Evolutionary conservation across 2,113 vertebrate genomes (phyloP), one percentile per base, ranked within the genome.

Genomic region (Scatophagus argus): DNA sequence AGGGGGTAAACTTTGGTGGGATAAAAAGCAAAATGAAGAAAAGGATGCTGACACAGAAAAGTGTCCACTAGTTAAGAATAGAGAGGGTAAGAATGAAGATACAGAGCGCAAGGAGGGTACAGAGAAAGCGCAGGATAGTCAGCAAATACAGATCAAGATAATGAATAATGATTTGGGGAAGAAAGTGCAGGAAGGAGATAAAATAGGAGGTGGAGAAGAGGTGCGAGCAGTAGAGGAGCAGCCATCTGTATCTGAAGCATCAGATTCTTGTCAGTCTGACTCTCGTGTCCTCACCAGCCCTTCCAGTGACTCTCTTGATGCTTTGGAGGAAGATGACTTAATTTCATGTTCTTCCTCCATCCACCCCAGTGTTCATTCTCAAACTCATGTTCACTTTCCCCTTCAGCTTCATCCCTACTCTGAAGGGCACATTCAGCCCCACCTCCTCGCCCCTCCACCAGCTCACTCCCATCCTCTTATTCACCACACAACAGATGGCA

Each of bases 301-400:
- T 49, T 99, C 97, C 4, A 97, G 96, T 0, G 97, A 99, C 88
- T 99, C 98, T 11, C 75, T 98, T 46, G 97, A 97, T 0, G 96
- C 96, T 1, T 84, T 99, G 78, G 96, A 99, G 76, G 97, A 98
- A 67, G 97, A 99, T 0, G 96, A 96, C 80, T 59, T 95, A 77
- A 41, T 97, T 83, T 6, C 94, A 0, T 96, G 96, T 60, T 97
- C 96, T 62, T 95, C 94, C 43, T 95, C 94, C 65, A 5, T 79
- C 29, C 91, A 93, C 0, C 77, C 89, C 1, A 89, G 64, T 5
- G 88, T 92, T 83, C 41, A 38, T n/a, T 47, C 77, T 17, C 75
- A 67, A 49, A 36, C 23, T 8, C 73, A 65, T 2, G 0, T 31
- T 21, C 66, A 68, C 60, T 34, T 73, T 38, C 21, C 54, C 1